Percentiles rank a stretch among this genome's conserved stretches.
Evolutionary conservation across 2,888 invertebrate genomes (phyloP).

Genomic region (Gnatocerus cornutus): DNA sequence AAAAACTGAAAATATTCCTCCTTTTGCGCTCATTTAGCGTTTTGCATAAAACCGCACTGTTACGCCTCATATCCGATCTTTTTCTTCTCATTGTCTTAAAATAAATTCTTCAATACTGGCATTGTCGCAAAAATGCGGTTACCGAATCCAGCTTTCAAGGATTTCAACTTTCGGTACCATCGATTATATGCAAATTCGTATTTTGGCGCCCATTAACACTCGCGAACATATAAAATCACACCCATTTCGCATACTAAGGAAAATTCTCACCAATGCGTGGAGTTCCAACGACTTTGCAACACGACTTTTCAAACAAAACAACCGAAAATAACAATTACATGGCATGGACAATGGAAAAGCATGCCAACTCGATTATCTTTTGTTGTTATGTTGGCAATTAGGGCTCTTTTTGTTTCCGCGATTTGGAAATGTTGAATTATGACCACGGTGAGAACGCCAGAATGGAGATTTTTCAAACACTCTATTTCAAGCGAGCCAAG

Average conservation of each 20-base stretch:
- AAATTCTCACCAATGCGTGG: not conserved
- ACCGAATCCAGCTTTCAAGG: conserved; percentile 22
- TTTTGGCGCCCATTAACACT: conserved; percentile 21
- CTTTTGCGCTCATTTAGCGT: not conserved
- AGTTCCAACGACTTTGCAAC: conserved; percentile 1
- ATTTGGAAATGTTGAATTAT: conserved; percentile 21
- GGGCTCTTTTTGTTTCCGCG: conserved; percentile 14
- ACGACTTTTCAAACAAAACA: conserved; percentile 9
- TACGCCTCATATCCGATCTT: conserved; percentile 1
- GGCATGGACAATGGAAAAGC: conserved; percentile 22
- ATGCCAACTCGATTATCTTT: conserved; percentile 36
- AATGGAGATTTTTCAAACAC: too few relatives aligned
- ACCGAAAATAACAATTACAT: conserved; percentile 17
- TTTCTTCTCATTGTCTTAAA: conserved; percentile 3
- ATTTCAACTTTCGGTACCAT: conserved; percentile 2
- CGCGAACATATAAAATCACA: conserved; percentile 21
- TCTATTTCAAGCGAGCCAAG: too few relatives aligned
- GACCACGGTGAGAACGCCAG: not conserved
- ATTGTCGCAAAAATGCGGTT: conserved; percentile 16
- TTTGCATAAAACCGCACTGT: not conserved
- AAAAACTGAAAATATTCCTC: not conserved
- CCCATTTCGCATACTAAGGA: conserved; percentile 10
- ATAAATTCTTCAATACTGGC: not conserved
- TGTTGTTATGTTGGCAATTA: conserved; percentile 35
- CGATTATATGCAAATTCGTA: conserved; percentile 36